These are phyloP conservation scores for Aphidius ervi DNA, from an alignment of 1,140 invertebrate genomes.

Conservation along the genomic window DNA sequence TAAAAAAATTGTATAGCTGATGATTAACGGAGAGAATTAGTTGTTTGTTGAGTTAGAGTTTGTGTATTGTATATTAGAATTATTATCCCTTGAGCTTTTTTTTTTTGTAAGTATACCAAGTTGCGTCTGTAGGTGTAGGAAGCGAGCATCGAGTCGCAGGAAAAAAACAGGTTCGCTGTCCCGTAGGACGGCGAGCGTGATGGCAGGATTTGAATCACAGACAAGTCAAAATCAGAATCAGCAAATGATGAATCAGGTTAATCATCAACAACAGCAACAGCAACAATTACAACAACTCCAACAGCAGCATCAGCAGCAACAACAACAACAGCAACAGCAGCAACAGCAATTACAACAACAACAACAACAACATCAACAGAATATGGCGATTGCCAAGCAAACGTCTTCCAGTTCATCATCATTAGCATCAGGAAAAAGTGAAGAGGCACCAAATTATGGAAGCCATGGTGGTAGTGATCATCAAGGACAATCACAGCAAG, in stretches of 20 bases:
- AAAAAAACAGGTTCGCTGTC: constrained; percentile 50
- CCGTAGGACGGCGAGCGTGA: too few species aligned
- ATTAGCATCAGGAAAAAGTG: constrained; percentile 48
- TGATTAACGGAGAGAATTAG: too few species aligned
- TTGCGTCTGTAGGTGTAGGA: constrained; percentile 47
- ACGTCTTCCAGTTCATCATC: constrained; percentile 48
- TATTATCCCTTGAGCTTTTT: constrained; percentile 1
- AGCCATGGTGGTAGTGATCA: constrained; percentile 47
- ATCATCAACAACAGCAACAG: constrained; percentile 22
- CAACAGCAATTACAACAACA: background rate
- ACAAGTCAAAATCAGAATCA: constrained; percentile 10
- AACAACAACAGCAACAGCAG: too few species aligned
- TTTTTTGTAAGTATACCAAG: constrained; percentile 39
- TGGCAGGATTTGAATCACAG: constrained; percentile 41
- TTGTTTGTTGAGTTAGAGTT: too few species aligned
- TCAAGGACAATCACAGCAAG: constrained; percentile 46
- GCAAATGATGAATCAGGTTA: background rate
- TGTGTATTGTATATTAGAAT: too few species aligned
- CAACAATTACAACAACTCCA: background rate
- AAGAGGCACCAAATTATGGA: constrained; percentile 45
- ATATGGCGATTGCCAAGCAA: constrained; percentile 22
- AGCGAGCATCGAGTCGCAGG: constrained; percentile 47
- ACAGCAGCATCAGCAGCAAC: constrained; percentile 11
- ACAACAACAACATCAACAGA: constrained; percentile 18
- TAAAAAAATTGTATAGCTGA: too few species aligned